Evolutionary conservation across 2,888 invertebrate species (phyloP).

Genomic region (Odiellus spinosus): DNA sequence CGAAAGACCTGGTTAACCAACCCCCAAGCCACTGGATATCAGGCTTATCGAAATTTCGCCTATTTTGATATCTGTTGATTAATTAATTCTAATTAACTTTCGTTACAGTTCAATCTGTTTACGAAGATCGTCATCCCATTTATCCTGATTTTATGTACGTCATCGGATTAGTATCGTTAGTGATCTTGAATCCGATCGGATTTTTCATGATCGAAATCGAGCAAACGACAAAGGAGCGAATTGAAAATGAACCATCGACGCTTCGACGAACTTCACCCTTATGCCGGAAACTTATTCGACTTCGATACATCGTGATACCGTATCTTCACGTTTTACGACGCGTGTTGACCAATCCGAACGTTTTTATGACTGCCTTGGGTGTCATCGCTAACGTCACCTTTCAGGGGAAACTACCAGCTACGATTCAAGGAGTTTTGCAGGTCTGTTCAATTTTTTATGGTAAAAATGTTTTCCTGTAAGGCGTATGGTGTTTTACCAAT

Average conservation of each 20-base stretch:
- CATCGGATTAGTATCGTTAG: conserved; percentile 82
- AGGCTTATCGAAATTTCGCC: too few species aligned
- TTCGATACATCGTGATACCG: neutral
- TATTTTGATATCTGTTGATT: too few species aligned
- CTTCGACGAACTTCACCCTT: neutral
- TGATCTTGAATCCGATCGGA: conserved; percentile 77
- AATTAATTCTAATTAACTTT: too few species aligned
- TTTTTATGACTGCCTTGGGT: conserved; percentile 79
- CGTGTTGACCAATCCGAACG: conserved; percentile 68
- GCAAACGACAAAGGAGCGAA: conserved; percentile 31
- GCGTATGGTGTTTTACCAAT: too few species aligned
- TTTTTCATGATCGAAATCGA: conserved; percentile 73
- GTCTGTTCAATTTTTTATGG: too few species aligned
- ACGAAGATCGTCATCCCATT: conserved; percentile 66
- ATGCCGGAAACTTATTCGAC: neutral
- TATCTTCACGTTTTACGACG: conserved; percentile 36
- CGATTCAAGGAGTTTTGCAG: conserved; percentile 55
- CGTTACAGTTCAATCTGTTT: conserved; percentile 64
- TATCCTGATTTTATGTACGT: conserved; percentile 78
- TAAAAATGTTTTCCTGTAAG: too few species aligned
- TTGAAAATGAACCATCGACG: neutral
- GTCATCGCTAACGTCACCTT: conserved; percentile 68
- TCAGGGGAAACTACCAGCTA: conserved; percentile 55
- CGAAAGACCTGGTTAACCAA: too few species aligned
- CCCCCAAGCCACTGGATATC: too few species aligned